These are phyloP conservation scores for Neogobius melanostomus DNA, from an alignment of 2,113 vertebrate species.

Conservation along the genomic window DNA sequence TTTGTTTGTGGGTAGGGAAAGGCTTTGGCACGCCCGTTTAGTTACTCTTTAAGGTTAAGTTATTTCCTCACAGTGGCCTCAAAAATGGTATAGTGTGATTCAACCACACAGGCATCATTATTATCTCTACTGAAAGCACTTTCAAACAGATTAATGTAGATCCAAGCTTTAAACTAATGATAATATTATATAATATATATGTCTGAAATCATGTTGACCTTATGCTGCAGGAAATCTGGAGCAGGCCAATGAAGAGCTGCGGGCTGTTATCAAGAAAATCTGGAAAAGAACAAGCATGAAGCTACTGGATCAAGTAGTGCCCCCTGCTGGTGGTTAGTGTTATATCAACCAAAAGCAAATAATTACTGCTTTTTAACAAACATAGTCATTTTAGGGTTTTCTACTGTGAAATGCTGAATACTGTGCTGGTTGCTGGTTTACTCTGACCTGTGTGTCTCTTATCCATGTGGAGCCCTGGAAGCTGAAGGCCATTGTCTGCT, in stretches of 20 bases:
- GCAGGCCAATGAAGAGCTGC: conserved; percentile 96
- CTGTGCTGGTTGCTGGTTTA: conserved; percentile 55
- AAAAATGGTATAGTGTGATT: too few relatives aligned
- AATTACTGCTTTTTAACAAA: conserved; percentile 26
- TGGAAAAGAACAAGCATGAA: conserved; percentile 99
- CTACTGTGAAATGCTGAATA: not conserved
- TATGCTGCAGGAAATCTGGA: conserved; percentile 89
- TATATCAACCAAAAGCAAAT: conserved; percentile 22
- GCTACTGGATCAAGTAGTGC: conserved; percentile 97
- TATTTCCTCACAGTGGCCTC: too few relatives aligned
- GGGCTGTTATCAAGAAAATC: conserved; percentile 99
- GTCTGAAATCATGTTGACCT: not conserved
- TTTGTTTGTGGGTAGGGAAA: too few relatives aligned
- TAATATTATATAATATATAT: too few relatives aligned
- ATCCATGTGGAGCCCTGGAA: conserved; percentile 54
- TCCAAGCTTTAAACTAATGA: too few relatives aligned
- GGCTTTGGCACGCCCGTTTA: too few relatives aligned
- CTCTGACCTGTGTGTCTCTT: conserved; percentile 59
- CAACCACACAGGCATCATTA: too few relatives aligned
- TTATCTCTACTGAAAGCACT: too few relatives aligned
- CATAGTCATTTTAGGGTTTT: conserved; percentile 19
- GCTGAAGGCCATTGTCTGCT: conserved; percentile 58
- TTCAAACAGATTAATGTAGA: too few relatives aligned
- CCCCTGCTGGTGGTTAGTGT: conserved; percentile 97
- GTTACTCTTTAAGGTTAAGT: too few relatives aligned